A percentile compares a stretch with the other conserved stretches of the same genome.
phyloP scores from a whole-genome alignment of 1,140 invertebrate species.

The Drosophila willistoni region DNA sequence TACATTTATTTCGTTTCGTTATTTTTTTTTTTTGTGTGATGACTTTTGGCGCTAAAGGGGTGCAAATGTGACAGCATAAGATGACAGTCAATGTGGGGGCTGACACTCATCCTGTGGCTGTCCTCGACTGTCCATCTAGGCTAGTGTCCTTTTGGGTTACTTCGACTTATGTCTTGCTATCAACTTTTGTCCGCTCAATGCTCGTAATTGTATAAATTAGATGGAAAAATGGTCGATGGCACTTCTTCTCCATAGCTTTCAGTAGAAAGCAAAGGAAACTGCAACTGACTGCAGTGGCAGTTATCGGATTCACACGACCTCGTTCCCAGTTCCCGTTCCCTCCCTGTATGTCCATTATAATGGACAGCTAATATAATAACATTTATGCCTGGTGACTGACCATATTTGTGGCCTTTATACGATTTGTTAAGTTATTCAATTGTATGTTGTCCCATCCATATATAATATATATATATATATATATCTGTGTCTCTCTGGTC shows the following conservation, averaged over 20 bases:
- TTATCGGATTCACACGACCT: neutral
- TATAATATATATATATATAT: neutral
- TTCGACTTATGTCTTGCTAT: slow-evolving; percentile 19
- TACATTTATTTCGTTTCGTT: slow-evolving; percentile 5
- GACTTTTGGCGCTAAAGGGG: slow-evolving; percentile 66
- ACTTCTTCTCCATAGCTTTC: neutral
- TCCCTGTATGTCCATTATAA: slow-evolving; percentile 3
- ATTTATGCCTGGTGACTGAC: slow-evolving; percentile 72
- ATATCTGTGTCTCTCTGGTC: neutral
- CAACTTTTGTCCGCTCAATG: slow-evolving; percentile 56
- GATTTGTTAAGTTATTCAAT: slow-evolving; percentile 78
- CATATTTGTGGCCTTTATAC: slow-evolving; percentile 72
- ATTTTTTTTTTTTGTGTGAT: slow-evolving; percentile 45
- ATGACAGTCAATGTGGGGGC: slow-evolving; percentile 65
- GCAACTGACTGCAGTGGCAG: slow-evolving; percentile 33
- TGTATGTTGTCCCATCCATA: slow-evolving; percentile 26
- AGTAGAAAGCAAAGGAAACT: slow-evolving; percentile 7
- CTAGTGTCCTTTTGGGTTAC: slow-evolving; percentile 1
- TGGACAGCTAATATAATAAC: slow-evolving; percentile 76
- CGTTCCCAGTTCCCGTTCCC: neutral
- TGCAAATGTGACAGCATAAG: slow-evolving; percentile 78
- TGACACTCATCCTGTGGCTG: slow-evolving; percentile 42
- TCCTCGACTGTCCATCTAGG: neutral
- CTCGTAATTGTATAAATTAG: slow-evolving; percentile 75
- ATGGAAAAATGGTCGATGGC: slow-evolving; percentile 34